Conservation (phyloP, 2,888 invertebrate genomes). For the Amorpha juglandis region DNA sequence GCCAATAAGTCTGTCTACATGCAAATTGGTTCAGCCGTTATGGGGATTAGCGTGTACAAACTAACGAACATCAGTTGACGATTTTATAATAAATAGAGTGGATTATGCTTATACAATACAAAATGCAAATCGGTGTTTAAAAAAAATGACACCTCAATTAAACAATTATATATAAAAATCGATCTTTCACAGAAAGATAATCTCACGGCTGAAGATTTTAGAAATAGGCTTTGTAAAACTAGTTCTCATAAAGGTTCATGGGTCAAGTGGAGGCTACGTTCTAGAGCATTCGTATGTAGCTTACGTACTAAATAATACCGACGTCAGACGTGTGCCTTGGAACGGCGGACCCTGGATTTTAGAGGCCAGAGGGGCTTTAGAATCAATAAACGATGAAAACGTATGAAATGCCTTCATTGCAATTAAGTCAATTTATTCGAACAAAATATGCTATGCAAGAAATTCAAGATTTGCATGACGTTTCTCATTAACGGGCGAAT, state of each 20-base stretch:
- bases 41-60: too few relatives aligned
- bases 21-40: too few relatives aligned
- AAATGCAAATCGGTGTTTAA: too few relatives aligned
- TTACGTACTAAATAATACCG: neutral
- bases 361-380: neutral
- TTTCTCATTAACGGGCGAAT: constrained; percentile 16
- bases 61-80: too few relatives aligned
- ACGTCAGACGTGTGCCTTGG: too few relatives aligned
- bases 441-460: constrained; percentile 17
- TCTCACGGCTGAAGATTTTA: neutral
- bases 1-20: too few relatives aligned
- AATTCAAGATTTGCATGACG: constrained; percentile 20
- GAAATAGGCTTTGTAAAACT: constrained; percentile 6
- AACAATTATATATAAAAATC: too few relatives aligned
- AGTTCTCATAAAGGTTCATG: constrained; percentile 5
- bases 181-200: neutral
- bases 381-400: neutral
- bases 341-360: constrained; percentile 1
- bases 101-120: too few relatives aligned
- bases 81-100: too few relatives aligned
- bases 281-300: neutral
- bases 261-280: constrained; percentile 7
- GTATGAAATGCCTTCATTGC: neutral
- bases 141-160: too few relatives aligned
- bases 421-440: constrained; percentile 12